A percentile compares a stretch with the other conserved stretches of the same genome.
Conservation (phyloP, 2,888 invertebrate species). For the Dorcus hopei region DNA sequence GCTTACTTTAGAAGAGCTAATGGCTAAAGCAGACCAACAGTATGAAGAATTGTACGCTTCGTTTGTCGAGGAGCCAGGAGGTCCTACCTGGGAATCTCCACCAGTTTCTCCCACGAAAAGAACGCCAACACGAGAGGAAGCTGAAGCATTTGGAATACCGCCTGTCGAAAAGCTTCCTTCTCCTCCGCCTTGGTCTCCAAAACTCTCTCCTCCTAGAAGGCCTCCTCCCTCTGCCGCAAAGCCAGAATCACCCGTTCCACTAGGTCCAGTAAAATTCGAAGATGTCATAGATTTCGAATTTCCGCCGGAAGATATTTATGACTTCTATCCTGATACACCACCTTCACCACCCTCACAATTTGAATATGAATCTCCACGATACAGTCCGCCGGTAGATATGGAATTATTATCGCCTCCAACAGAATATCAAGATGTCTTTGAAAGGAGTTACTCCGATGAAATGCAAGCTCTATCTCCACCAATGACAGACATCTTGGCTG, state of each 20-base stretch:
- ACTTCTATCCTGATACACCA: neutral
- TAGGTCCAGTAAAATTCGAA: neutral
- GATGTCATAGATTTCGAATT: neutral
- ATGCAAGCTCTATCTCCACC: constrained; percentile 6
- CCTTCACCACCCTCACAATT: constrained; percentile 11
- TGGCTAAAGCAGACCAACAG: neutral
- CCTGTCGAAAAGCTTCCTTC: neutral
- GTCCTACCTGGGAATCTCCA: neutral
- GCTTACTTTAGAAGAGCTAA: neutral
- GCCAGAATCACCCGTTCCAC: neutral
- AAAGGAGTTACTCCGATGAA: neutral
- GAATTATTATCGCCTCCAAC: too few species aligned
- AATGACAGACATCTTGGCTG: neutral
- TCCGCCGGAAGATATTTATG: neutral
- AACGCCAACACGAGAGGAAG: too few species aligned
- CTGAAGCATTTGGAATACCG: too few species aligned
- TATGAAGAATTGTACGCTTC: constrained; percentile 7
- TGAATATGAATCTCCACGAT: constrained; percentile 12
- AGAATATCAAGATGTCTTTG: neutral
- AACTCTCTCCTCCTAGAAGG: neutral
- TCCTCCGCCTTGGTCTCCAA: neutral
- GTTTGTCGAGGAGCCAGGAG: neutral
- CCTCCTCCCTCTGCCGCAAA: neutral
- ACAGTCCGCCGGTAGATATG: neutral
- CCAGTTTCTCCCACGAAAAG: neutral